phyloP scores from a whole-genome alignment of 2,797 vertebrate genomes.

The Orientallactaga sibirica region DNA sequence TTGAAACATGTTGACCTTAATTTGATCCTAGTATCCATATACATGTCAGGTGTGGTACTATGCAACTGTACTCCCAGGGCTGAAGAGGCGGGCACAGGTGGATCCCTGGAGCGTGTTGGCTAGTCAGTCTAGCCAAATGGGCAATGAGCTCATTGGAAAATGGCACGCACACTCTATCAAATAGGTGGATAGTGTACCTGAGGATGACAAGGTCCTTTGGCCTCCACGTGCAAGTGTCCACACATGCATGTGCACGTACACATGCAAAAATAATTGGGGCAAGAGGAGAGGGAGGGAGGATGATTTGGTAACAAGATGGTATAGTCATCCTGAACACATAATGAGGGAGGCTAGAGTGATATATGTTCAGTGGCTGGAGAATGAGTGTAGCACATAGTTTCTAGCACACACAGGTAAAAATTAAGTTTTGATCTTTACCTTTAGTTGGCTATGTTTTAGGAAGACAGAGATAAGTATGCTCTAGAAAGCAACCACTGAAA shows the following conservation, averaged over 20 bases:
- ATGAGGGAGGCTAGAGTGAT: neutral
- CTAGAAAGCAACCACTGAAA: neutral
- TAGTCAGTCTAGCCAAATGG: neutral
- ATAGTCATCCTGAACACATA: neutral
- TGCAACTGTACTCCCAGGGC: too few species aligned
- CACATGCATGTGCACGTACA: too few species aligned
- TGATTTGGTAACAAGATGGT: neutral
- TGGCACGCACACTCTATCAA: too few species aligned
- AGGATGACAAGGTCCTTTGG: too few species aligned
- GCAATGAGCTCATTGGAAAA: conserved; percentile 23
- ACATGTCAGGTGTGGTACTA: neutral
- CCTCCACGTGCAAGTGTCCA: too few species aligned
- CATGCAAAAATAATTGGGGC: neutral
- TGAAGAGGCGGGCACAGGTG: too few species aligned
- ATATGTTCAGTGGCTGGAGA: neutral
- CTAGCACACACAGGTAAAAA: too few species aligned
- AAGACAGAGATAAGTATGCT: neutral
- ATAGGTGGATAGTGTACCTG: too few species aligned
- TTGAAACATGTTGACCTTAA: neutral
- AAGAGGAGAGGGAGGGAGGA: too few species aligned
- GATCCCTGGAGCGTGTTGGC: too few species aligned
- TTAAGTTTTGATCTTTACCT: neutral
- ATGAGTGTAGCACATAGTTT: neutral
- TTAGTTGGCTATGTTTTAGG: neutral
- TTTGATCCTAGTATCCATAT: too few species aligned